Evolutionary conservation across 2,113 vertebrate genomes (phyloP).

Genomic region (Ophiodon elongatus): DNA sequence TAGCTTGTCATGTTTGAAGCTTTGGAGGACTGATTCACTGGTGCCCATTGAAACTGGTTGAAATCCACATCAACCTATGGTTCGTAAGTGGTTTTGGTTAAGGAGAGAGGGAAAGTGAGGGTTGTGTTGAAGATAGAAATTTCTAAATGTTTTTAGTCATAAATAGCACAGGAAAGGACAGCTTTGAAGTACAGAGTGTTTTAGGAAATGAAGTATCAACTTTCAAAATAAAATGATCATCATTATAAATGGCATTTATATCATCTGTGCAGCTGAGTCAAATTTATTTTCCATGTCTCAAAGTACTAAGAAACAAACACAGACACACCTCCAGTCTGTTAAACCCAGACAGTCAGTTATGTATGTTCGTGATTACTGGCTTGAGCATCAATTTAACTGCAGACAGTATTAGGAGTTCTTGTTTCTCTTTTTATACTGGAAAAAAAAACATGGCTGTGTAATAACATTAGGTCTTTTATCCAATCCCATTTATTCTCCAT

Average conservation of each 20-base stretch:
- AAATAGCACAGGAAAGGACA: slow-evolving; percentile 12
- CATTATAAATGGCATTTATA: neutral
- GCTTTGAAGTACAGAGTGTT: neutral
- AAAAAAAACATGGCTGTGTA: slow-evolving; percentile 15
- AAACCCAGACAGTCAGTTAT: neutral
- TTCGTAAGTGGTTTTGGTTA: slow-evolving; percentile 31
- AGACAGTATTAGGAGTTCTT: slow-evolving; percentile 14
- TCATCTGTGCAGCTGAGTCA: neutral
- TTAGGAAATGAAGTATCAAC: neutral
- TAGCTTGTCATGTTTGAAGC: slow-evolving; percentile 73
- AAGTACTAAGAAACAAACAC: too few species aligned
- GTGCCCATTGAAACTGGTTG: slow-evolving; percentile 86
- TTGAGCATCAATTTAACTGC: slow-evolving; percentile 16
- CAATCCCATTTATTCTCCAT: slow-evolving; percentile 54
- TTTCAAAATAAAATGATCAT: slow-evolving; percentile 2
- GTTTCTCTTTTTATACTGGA: slow-evolving; percentile 6
- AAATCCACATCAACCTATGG: slow-evolving; percentile 86
- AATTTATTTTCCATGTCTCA: neutral
- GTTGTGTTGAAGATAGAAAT: slow-evolving; percentile 24
- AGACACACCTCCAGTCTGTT: neutral
- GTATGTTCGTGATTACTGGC: slow-evolving; percentile 24
- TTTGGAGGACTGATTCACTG: slow-evolving; percentile 78
- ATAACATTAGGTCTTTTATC: slow-evolving; percentile 46
- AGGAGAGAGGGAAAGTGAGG: slow-evolving; percentile 64
- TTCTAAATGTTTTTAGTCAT: neutral